Evolutionary conservation across 2,113 vertebrate genomes (phyloP).

Genomic region (Chloropsis cyanopogon): DNA sequence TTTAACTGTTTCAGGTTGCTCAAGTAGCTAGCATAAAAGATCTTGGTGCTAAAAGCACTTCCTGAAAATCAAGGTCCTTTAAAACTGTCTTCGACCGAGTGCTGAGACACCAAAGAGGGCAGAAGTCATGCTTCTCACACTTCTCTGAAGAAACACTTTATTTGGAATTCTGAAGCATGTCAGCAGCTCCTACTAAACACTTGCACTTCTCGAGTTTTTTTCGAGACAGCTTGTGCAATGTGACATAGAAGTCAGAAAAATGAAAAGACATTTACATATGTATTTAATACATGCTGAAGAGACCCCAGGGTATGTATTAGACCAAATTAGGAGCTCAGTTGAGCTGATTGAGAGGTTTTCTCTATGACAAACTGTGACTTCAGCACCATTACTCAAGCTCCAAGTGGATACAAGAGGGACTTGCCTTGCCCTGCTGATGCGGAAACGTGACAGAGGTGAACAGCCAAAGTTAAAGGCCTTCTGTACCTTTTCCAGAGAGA

Average conservation of each 20-base stretch:
- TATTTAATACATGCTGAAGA: background rate
- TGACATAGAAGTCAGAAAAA: constrained; percentile 49
- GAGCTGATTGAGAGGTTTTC: background rate
- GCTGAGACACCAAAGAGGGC: background rate
- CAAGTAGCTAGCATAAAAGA: background rate
- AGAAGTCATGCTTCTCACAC: constrained; percentile 13
- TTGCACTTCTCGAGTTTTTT: constrained; percentile 22
- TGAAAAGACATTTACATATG: constrained; percentile 41
- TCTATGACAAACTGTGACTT: background rate
- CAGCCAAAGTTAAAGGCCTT: background rate
- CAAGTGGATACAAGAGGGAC: background rate
- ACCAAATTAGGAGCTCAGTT: background rate
- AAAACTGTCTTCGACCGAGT: background rate
- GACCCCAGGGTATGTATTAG: background rate
- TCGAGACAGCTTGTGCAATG: constrained; percentile 34
- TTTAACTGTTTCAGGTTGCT: background rate
- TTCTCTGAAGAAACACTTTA: constrained; percentile 35
- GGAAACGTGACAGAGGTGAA: background rate
- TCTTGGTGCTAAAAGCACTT: background rate
- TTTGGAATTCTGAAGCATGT: constrained; percentile 41
- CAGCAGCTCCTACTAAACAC: constrained; percentile 59
- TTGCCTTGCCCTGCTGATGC: background rate
- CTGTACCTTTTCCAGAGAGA: background rate
- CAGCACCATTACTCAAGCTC: background rate
- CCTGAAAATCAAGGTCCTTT: constrained; percentile 21